phyloP scores from a whole-genome alignment of 2,113 vertebrate species.

The Ctenomys sociabilis region DNA sequence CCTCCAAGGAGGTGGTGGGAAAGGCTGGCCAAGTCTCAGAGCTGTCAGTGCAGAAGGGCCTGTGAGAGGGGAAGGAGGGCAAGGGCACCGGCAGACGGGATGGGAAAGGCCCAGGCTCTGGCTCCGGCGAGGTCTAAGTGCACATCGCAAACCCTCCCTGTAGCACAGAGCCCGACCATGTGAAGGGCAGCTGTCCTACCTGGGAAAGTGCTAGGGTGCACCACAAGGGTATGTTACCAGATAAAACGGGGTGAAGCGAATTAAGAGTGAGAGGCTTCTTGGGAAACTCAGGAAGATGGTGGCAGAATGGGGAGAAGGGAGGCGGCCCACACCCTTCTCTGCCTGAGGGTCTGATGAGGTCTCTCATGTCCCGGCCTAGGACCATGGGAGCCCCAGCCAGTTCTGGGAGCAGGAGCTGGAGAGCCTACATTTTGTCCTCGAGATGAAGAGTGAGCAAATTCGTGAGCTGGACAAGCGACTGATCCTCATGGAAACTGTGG shows the following conservation, averaged over 20 bases:
- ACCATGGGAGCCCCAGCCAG: constrained; percentile 92
- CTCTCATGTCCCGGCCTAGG: constrained; percentile 81
- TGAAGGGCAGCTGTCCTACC: neutral
- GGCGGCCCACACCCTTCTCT: neutral
- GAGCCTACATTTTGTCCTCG: constrained; percentile 96
- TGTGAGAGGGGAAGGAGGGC: neutral
- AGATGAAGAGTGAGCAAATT: constrained; percentile 94
- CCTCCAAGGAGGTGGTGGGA: neutral
- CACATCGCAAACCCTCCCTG: neutral
- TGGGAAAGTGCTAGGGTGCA: accelerated
- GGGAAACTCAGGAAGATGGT: neutral
- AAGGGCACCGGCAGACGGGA: neutral
- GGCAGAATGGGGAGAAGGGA: neutral
- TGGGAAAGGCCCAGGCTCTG: neutral
- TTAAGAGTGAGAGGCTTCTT: neutral
- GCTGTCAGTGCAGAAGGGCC: neutral
- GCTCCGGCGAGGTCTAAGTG: neutral
- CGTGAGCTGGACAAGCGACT: constrained; percentile 90
- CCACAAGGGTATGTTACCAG: neutral
- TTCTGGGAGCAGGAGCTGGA: constrained; percentile 98
- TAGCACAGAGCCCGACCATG: neutral
- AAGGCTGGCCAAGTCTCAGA: neutral
- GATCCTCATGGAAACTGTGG: constrained; percentile 90
- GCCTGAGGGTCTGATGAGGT: neutral
- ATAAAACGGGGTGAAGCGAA: neutral